Evolutionary conservation across 2,888 invertebrate genomes (phyloP).

Genomic region (Tricholauxania praeusta): DNA sequence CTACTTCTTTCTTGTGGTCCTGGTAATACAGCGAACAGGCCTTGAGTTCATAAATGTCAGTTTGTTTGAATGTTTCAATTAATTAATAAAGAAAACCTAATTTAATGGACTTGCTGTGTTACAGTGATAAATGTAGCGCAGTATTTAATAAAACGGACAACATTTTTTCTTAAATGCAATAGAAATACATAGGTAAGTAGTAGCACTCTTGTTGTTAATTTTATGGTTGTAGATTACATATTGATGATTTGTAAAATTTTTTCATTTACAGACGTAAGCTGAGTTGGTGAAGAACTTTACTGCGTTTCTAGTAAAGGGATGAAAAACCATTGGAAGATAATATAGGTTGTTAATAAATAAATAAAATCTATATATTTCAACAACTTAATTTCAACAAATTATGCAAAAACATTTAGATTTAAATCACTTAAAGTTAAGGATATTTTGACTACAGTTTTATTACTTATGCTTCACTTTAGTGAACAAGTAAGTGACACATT

Average conservation of each 20-base stretch:
- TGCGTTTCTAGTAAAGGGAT: too few relatives aligned
- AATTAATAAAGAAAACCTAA: constrained; percentile 1
- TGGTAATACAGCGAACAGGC: background rate
- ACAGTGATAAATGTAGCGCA: constrained; percentile 10
- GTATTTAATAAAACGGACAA: background rate
- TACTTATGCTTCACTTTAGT: too few relatives aligned
- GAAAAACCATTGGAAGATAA: too few relatives aligned
- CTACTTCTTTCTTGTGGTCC: background rate
- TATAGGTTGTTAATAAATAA: too few relatives aligned
- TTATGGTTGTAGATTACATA: background rate
- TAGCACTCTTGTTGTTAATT: background rate
- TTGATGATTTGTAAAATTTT: too few relatives aligned
- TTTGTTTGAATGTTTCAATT: constrained; percentile 21
- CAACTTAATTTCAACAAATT: background rate
- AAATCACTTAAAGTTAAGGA: too few relatives aligned
- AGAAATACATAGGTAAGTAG: background rate
- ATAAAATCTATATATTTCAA: too few relatives aligned
- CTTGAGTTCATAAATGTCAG: constrained; percentile 14
- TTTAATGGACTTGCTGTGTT: background rate
- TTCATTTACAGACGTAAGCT: too few relatives aligned
- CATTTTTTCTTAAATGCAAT: background rate
- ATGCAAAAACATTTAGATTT: background rate
- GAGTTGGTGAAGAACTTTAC: too few relatives aligned
- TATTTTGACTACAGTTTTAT: too few relatives aligned
- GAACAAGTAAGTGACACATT: background rate